phyloP scores from a whole-genome alignment of 2,113 vertebrate genomes.

The Notechis scutatus region DNA sequence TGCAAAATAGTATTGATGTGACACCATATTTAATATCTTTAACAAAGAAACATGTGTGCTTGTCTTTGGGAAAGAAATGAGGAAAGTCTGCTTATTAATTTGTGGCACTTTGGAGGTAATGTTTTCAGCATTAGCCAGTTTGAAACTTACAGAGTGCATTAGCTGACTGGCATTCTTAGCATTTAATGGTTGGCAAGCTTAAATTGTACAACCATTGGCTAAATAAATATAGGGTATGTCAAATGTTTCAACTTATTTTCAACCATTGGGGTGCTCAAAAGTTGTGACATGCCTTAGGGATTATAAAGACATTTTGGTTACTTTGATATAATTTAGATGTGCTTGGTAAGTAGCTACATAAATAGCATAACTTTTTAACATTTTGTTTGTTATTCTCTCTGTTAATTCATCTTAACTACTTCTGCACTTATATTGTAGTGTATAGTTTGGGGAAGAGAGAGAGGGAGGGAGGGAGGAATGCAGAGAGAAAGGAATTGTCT shows the following conservation, averaged over 20 bases:
- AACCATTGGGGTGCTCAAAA: too few species aligned
- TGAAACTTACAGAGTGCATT: background rate
- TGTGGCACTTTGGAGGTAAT: background rate
- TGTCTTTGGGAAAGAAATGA: background rate
- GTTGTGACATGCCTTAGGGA: too few species aligned
- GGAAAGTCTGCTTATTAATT: background rate
- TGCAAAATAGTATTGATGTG: background rate
- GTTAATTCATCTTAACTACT: background rate
- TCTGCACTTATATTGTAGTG: background rate
- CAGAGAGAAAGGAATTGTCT: background rate
- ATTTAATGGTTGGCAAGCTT: background rate
- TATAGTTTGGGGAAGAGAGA: too few species aligned
- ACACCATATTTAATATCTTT: background rate
- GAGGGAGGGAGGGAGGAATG: too few species aligned
- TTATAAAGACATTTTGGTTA: too few species aligned
- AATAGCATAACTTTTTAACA: too few species aligned
- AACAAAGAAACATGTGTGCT: background rate
- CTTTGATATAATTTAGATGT: too few species aligned
- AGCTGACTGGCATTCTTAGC: background rate
- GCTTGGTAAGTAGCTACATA: too few species aligned
- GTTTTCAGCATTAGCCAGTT: background rate
- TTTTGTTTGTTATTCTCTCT: too few species aligned
- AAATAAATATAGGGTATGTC: background rate
- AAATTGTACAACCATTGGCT: background rate
- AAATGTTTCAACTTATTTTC: too few species aligned